Conservation (phyloP, 2,888 invertebrate species). For the Lysandra bellargus region DNA sequence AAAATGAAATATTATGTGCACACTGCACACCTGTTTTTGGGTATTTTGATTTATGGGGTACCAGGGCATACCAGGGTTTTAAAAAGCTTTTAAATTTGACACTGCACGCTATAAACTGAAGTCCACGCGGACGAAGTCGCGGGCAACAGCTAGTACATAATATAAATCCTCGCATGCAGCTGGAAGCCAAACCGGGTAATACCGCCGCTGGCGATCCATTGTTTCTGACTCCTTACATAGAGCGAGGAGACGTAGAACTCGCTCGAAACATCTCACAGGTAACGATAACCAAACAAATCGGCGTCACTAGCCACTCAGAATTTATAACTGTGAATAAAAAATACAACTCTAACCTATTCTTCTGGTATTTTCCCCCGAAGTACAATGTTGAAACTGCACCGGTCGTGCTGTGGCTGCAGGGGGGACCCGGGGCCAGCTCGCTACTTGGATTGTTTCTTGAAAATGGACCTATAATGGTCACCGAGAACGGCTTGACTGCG, state of each 20-base stretch:
- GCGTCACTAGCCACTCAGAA: constrained; percentile 80
- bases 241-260: constrained; percentile 70
- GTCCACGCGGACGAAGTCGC: no score
- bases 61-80: no score
- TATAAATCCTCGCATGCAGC: constrained; percentile 61
- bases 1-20: no score
- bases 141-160: background rate
- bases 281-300: constrained; percentile 57
- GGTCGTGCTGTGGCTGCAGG: constrained; percentile 80
- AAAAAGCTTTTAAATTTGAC: no score
- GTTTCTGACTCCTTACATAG: constrained; percentile 80
- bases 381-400: constrained; percentile 64
- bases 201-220: constrained; percentile 66
- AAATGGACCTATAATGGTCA: constrained; percentile 80
- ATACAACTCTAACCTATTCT: constrained; percentile 81
- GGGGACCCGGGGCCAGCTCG: constrained; percentile 80
- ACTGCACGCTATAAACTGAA: no score
- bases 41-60: no score
- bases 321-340: constrained; percentile 82
- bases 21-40: no score
- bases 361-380: constrained; percentile 83
- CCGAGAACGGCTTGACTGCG: constrained; percentile 55
- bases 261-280: constrained; percentile 71
- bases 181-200: constrained; percentile 47
- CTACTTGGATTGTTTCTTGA: constrained; percentile 80